A percentile compares a stretch with the other conserved stretches of the same genome.
Evolutionary conservation across 1,140 invertebrate genomes (phyloP).

Genomic region (Phocides pigmalion): DNA sequence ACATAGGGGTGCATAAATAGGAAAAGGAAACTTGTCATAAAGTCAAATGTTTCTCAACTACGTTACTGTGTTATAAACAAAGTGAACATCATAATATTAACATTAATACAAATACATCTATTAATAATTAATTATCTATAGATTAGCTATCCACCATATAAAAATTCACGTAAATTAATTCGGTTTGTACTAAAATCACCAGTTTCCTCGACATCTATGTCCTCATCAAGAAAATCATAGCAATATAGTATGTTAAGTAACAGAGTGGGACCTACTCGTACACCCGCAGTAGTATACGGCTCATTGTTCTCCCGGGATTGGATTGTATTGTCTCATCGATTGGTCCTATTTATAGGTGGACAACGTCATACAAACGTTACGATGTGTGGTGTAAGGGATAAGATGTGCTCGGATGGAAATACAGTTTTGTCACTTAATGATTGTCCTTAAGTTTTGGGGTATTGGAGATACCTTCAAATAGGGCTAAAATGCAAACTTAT

Average conservation of each 20-base stretch:
- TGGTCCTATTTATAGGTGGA: conserved; percentile 72
- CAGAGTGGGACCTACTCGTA: conserved; percentile 26
- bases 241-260: conserved; percentile 13
- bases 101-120: too few species aligned
- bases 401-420: not conserved
- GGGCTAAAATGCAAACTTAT: too few species aligned
- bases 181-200: not conserved
- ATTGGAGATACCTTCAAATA: too few species aligned
- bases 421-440: too few species aligned
- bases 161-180: not conserved
- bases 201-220: not conserved
- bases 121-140: too few species aligned
- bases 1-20: too few species aligned
- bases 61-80: too few species aligned
- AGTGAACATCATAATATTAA: too few species aligned
- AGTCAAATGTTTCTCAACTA: too few species aligned
- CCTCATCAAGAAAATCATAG: conserved; percentile 4
- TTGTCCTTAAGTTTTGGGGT: too few species aligned
- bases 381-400: conserved; percentile 38
- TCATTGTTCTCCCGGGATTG: conserved; percentile 68
- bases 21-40: too few species aligned
- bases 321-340: conserved; percentile 75
- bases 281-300: conserved; percentile 47
- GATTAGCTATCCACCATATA: too few species aligned
- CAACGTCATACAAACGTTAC: conserved; percentile 49